Evolutionary conservation across 2,797 vertebrate species (phyloP).

Genomic region (Orestias chungarensis): DNA sequence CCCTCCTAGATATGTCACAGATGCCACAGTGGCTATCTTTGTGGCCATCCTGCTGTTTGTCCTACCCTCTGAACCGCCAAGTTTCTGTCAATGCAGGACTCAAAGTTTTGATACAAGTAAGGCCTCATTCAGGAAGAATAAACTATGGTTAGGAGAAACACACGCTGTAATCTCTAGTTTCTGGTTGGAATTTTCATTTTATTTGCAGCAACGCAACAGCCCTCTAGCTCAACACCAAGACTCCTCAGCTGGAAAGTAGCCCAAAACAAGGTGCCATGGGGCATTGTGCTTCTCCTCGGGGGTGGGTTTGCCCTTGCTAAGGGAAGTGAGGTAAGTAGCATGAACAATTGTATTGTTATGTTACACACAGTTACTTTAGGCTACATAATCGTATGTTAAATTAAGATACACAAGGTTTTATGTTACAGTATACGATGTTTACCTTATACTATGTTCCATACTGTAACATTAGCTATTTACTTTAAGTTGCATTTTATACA

Average conservation of each 20-base stretch:
- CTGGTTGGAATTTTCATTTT: constrained; percentile 16
- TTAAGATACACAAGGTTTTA: too few species aligned
- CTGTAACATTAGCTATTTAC: not conserved
- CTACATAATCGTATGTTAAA: not conserved
- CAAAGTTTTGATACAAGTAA: constrained; percentile 81
- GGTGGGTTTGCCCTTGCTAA: constrained; percentile 96
- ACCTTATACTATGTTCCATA: not conserved
- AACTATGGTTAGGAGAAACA: not conserved
- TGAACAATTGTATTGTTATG: not conserved
- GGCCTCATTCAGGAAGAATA: constrained; percentile 11
- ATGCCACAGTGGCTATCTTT: constrained; percentile 88
- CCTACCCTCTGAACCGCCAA: constrained; percentile 86
- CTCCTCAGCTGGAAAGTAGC: constrained; percentile 90
- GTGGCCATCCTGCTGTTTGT: constrained; percentile 89
- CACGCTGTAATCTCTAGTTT: not conserved
- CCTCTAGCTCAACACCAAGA: constrained; percentile 62
- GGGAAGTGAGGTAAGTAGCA: constrained; percentile 87
- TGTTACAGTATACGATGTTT: not conserved
- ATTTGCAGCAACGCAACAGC: constrained; percentile 58
- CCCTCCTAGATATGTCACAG: constrained; percentile 86
- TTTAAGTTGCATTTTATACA: not conserved
- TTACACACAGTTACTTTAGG: not conserved
- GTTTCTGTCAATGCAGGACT: constrained; percentile 71
- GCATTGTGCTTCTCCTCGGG: constrained; percentile 92
- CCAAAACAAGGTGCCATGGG: constrained; percentile 95